A percentile compares a stretch with the other conserved stretches of the same genome.
Evolutionary conservation across 2,113 vertebrate genomes (phyloP).

Genomic region (Thamnophis sirtalis): DNA sequence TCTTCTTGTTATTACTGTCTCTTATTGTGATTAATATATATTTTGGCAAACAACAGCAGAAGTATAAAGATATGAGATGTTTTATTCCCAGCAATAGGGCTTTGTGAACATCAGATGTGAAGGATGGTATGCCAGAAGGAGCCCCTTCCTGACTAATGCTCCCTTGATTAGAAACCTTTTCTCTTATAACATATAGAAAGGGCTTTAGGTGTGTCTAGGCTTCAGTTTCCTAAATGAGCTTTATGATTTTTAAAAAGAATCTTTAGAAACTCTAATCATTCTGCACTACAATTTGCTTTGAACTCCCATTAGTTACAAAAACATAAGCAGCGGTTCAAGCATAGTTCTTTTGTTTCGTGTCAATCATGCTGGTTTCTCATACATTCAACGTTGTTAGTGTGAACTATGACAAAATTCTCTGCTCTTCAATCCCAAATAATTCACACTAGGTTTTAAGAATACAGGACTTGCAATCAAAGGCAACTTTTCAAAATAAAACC

Average conservation of each 20-base stretch:
- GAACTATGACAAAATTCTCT: background rate
- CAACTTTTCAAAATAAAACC: background rate
- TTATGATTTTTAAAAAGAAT: background rate
- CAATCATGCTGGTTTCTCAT: background rate
- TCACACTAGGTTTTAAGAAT: background rate
- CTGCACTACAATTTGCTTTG: background rate
- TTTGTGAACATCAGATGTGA: background rate
- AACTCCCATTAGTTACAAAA: background rate
- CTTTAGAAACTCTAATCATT: background rate
- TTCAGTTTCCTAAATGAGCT: background rate
- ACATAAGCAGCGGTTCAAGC: background rate
- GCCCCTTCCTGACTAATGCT: background rate
- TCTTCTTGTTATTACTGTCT: constrained; percentile 29
- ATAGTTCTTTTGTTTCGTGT: background rate
- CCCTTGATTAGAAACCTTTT: background rate
- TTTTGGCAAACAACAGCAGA: constrained; percentile 31
- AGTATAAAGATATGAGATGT: background rate
- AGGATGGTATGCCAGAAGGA: background rate
- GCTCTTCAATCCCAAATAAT: background rate
- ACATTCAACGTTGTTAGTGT: background rate
- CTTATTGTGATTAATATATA: constrained; percentile 44
- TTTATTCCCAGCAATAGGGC: background rate
- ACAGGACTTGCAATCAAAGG: background rate
- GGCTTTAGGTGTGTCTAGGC: background rate
- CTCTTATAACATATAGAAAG: background rate